Base-by-base conservation (phyloP, 2,888 invertebrate genomes). In the Campaea margaritaria region DNA sequence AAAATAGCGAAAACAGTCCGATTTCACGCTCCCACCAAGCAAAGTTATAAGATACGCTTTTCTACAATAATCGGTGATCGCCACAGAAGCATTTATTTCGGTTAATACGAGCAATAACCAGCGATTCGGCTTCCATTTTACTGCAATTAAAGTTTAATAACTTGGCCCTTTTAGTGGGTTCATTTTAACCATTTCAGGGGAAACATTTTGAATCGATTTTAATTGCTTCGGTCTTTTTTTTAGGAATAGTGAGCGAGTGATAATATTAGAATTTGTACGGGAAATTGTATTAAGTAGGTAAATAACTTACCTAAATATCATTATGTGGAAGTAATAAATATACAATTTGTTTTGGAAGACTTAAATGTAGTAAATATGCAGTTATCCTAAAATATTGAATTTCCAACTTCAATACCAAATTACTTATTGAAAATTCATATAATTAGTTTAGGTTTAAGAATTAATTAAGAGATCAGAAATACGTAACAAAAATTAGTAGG, bases 61-160 rank as follows among this genome's bases (percentile, higher is more conserved):
- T 88, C 51, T 85, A 81, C 74, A 71, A 76, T 83, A 83, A 85
- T 86, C 81, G 81, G 69, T 79, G 83, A 85, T 85, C 78, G 75
- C 83, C 75, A 80, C 90, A 85, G 90, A 90, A 91, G 90, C 90
- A 80, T 85, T 68, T 67, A 67, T 67, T 64, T 67, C 65, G 34
- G 43, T 51, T 67, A 58, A 63, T 61, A 55, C 47, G 57, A 14
- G 58, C 55, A 62, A 65, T 60, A 60, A 58, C 61, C 44, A 44
- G 21, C 45, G 54, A 42, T 34, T 41, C 54, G 53, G 67, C 64
- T 64, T 58, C 64, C 58, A 61, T 61, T 63, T 64, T 51, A 64
- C 60, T 54, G 59, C 63, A 64, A 68, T 68, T 68, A 68, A 64
- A 36, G 13, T 54, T 61, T 68, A 64, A 66, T 64, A 58, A 58